Evolutionary conservation across 2,113 vertebrate species (phyloP).

Genomic region (Pelvicachromis taeniatus): DNA sequence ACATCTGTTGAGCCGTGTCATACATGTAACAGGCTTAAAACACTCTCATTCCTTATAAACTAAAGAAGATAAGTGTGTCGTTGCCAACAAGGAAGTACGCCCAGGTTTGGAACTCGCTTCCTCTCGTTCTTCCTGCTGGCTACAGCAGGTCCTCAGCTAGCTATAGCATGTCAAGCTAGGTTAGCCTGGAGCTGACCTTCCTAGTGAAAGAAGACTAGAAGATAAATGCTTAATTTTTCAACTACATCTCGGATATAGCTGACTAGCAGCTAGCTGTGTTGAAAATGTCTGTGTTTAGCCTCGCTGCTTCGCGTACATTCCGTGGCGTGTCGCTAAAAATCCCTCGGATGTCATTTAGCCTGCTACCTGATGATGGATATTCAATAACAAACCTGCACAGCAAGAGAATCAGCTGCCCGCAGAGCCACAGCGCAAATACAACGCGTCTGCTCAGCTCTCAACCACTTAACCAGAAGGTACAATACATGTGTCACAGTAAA

Average conservation of each 20-base stretch:
- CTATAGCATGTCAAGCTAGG: not conserved
- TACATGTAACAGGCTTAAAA: not conserved
- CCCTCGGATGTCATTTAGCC: not conserved
- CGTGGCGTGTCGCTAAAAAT: not conserved
- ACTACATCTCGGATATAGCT: rapidly evolving
- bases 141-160: not conserved
- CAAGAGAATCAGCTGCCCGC: not conserved
- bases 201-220: not conserved
- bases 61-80: not conserved
- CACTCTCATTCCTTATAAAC: not conserved
- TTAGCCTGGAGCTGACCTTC: not conserved
- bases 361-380: not conserved
- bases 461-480: slow-evolving; percentile 60
- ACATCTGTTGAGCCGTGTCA: not conserved
- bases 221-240: not conserved
- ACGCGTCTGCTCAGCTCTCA: not conserved
- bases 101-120: not conserved
- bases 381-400: not conserved
- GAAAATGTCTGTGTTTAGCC: not conserved
- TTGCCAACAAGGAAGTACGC: not conserved
- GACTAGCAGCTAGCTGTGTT: not conserved
- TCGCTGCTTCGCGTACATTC: not conserved
- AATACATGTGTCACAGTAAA: not conserved
- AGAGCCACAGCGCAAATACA: not conserved
- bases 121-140: not conserved